Percentiles rank a stretch among this genome's conserved stretches.
Conservation (phyloP, 2,888 invertebrate genomes). For the Crioceris asparagi region DNA sequence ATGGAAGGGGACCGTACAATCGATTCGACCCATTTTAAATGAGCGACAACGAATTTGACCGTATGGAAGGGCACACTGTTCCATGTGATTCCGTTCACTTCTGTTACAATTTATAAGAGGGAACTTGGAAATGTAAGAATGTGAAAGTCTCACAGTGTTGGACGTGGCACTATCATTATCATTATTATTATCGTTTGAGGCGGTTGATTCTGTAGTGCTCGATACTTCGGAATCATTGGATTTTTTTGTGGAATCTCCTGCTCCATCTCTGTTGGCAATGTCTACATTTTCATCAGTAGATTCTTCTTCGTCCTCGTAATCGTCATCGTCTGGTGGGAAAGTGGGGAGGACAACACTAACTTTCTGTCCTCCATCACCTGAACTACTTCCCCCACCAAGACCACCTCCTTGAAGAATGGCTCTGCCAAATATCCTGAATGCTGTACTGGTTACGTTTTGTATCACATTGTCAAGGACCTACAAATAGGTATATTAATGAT, state of each 20-base stretch:
- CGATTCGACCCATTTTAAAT: too few relatives aligned
- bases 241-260: neutral
- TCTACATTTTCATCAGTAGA: conserved; percentile 5
- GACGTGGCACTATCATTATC: neutral
- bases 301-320: conserved; percentile 40
- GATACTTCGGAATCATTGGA: neutral
- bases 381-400: conserved; percentile 40
- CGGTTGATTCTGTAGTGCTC: neutral
- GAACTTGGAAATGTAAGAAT: too few relatives aligned
- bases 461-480: conserved; percentile 69
- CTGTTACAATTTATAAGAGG: too few relatives aligned
- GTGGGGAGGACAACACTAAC: conserved; percentile 57
- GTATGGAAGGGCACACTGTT: too few relatives aligned
- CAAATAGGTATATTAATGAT: conserved; percentile 15
- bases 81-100: too few relatives aligned
- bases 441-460: conserved; percentile 59
- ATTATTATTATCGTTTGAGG: neutral
- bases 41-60: too few relatives aligned
- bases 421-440: conserved; percentile 68
- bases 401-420: conserved; percentile 52
- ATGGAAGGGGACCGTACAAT: too few relatives aligned
- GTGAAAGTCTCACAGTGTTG: too few relatives aligned
- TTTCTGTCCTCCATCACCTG: conserved; percentile 39
- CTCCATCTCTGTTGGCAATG: conserved; percentile 1
- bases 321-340: conserved; percentile 54